These are phyloP conservation scores for Glaucomys volans DNA, from an alignment of 2,113 vertebrate genomes.

Conservation along the genomic window DNA sequence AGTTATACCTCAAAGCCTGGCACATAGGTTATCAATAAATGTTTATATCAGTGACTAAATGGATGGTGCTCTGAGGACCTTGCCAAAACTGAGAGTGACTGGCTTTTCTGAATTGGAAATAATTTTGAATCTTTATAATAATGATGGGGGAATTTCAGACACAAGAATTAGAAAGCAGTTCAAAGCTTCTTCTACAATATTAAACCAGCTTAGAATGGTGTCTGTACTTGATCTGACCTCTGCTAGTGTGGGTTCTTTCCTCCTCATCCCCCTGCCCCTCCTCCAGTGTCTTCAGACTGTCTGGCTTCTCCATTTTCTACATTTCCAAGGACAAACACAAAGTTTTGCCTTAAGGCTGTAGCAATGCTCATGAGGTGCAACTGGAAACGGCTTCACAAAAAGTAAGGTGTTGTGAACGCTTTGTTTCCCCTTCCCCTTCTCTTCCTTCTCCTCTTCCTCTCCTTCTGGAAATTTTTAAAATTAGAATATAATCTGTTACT, in stretches of 20 bases:
- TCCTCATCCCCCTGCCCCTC: not conserved
- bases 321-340: not conserved
- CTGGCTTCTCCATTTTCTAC: not conserved
- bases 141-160: not conserved
- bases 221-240: not conserved
- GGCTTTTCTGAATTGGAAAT: not conserved
- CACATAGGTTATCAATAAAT: not conserved
- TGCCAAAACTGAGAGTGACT: not conserved
- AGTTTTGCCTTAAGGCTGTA: not conserved
- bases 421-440: too few species aligned
- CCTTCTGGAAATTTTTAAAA: not conserved
- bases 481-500: not conserved
- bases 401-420: not conserved
- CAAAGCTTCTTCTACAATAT: not conserved
- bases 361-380: not conserved
- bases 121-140: not conserved
- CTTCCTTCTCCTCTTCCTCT: not conserved
- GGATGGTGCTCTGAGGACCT: not conserved
- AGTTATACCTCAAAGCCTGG: not conserved
- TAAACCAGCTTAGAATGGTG: not conserved
- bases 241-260: not conserved
- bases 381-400: not conserved
- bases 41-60: not conserved
- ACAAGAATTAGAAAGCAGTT: not conserved
- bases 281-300: not conserved